phyloP scores from a whole-genome alignment of 2,797 vertebrate genomes.

The Ataeniobius toweri region DNA sequence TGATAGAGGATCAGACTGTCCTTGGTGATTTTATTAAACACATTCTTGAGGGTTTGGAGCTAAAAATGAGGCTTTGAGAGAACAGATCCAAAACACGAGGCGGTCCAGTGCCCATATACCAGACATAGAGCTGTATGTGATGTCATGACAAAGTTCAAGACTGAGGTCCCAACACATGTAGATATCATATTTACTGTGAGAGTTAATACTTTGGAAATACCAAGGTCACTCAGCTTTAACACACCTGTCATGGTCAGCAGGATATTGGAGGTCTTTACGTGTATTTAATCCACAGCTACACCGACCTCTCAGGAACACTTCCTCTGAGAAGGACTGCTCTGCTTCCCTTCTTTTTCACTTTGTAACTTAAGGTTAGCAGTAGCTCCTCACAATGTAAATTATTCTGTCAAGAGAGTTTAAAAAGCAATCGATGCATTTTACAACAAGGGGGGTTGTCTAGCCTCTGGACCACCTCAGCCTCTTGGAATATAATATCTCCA shows the following conservation, averaged over 20 bases:
- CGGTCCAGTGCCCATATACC: constrained; percentile 87
- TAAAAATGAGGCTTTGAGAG: constrained; percentile 79
- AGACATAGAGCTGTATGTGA: constrained; percentile 84
- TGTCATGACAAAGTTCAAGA: constrained; percentile 83
- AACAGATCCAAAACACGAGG: constrained; percentile 81
- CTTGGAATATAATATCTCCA: constrained; percentile 71
- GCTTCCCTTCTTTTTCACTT: constrained; percentile 71
- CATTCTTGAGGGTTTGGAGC: constrained; percentile 78
- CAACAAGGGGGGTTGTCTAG: constrained; percentile 80
- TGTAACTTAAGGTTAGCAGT: constrained; percentile 84
- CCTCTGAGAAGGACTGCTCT: constrained; percentile 69
- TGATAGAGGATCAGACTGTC: constrained; percentile 58
- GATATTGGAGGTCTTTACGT: constrained; percentile 85
- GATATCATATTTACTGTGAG: constrained; percentile 80
- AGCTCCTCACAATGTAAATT: constrained; percentile 82
- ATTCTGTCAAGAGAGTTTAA: constrained; percentile 63
- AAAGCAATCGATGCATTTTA: constrained; percentile 77
- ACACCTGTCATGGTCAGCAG: constrained; percentile 79
- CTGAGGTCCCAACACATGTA: constrained; percentile 85
- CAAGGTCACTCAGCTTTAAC: constrained; percentile 85
- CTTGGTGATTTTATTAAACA: constrained; percentile 82
- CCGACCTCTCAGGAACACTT: constrained; percentile 77
- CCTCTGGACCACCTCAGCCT: constrained; percentile 80
- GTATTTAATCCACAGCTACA: constrained; percentile 80
- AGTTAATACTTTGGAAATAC: constrained; percentile 83